A percentile compares a stretch with the other conserved stretches of the same genome.
phyloP scores from a whole-genome alignment of 2,888 invertebrate genomes.

The Oegoconia quadripuncta region DNA sequence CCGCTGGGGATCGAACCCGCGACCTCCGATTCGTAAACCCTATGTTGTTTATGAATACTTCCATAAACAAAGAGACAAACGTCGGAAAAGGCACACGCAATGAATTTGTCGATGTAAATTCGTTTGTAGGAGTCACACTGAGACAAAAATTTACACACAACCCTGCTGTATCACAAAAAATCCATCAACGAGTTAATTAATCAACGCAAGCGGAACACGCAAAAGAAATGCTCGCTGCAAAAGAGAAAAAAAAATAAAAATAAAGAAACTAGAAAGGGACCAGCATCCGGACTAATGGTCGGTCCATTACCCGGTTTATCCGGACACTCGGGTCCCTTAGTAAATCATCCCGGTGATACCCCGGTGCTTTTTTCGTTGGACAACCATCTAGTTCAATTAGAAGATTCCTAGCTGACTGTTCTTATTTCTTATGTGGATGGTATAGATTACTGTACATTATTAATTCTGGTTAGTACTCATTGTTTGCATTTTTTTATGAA shows the following conservation, averaged over 20 bases:
- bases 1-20: too few relatives aligned
- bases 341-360: conserved; percentile 42
- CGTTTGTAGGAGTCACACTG: too few relatives aligned
- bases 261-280: conserved; percentile 33
- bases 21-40: too few relatives aligned
- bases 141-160: conserved; percentile 7
- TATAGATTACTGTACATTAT: too few relatives aligned
- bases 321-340: conserved; percentile 38
- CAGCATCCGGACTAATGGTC: conserved; percentile 47
- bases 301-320: conserved; percentile 53
- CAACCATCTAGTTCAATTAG: conserved; percentile 18
- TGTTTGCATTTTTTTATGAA: too few relatives aligned
- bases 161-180: conserved; percentile 19
- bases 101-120: too few relatives aligned
- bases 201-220: conserved; percentile 28
- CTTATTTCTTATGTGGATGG: conserved; percentile 8
- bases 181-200: conserved; percentile 41
- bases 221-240: conserved; percentile 25
- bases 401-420: conserved; percentile 12
- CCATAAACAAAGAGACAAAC: too few relatives aligned
- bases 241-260: conserved; percentile 36
- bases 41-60: too few relatives aligned
- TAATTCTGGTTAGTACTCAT: too few relatives aligned
- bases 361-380: conserved; percentile 12
- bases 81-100: too few relatives aligned